Evolutionary conservation across 2,888 invertebrate genomes (phyloP).

Genomic region (Dynastes grantii): DNA sequence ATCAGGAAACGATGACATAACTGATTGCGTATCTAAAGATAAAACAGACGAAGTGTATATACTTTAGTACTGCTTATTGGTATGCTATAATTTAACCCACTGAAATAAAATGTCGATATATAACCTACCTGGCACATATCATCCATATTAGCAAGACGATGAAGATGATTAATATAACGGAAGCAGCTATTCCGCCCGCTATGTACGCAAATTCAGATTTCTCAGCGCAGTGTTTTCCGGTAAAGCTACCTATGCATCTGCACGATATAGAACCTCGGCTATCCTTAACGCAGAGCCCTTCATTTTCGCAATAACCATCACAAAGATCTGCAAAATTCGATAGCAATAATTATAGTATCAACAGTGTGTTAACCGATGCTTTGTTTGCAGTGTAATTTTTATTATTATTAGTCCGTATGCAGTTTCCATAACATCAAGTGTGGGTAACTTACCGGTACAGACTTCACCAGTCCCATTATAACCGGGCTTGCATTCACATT

Average conservation of each 20-base stretch:
- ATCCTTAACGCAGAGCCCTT: conserved; percentile 90
- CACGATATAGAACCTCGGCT: conserved; percentile 88
- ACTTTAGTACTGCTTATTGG: too few relatives aligned
- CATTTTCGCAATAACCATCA: conserved; percentile 89
- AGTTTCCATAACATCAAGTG: too few relatives aligned
- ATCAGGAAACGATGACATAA: too few relatives aligned
- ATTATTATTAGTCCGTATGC: too few relatives aligned
- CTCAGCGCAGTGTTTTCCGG: conserved; percentile 89
- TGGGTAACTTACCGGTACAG: conserved; percentile 74
- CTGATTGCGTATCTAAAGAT: too few relatives aligned
- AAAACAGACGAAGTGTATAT: too few relatives aligned
- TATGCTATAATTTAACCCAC: too few relatives aligned
- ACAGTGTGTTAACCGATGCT: background rate
- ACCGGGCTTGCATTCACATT: conserved; percentile 94
- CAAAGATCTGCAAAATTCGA: conserved; percentile 79
- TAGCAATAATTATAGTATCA: background rate
- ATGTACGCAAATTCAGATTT: conserved; percentile 97
- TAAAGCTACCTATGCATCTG: conserved; percentile 93
- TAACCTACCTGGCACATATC: conserved; percentile 89
- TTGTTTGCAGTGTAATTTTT: conserved; percentile 18
- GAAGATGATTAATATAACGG: conserved; percentile 94
- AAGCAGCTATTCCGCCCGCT: conserved; percentile 93
- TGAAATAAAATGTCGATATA: too few relatives aligned
- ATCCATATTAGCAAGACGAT: conserved; percentile 96
- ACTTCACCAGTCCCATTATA: conserved; percentile 90